phyloP scores from a whole-genome alignment of 2,113 vertebrate genomes.

The Glareola pratincola region DNA sequence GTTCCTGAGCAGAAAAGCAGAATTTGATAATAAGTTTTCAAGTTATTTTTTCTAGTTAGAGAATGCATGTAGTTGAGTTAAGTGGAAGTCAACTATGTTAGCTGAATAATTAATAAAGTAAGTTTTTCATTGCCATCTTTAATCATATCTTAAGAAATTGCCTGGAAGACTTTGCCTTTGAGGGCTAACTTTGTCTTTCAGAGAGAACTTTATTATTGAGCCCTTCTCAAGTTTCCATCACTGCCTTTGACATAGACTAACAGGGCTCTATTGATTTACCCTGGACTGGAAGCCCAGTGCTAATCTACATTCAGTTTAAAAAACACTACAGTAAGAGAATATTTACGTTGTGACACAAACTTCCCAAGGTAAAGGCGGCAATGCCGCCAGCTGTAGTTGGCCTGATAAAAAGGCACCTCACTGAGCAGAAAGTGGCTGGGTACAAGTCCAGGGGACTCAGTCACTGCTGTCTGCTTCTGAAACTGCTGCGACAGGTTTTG shows the following conservation, averaged over 20 bases:
- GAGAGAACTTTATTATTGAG: not conserved
- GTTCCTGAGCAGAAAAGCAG: not conserved
- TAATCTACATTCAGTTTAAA: not conserved
- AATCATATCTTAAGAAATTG: not conserved
- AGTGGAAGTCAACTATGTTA: not conserved
- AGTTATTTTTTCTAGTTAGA: not conserved
- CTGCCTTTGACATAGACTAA: not conserved
- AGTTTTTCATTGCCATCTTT: not conserved
- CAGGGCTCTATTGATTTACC: not conserved
- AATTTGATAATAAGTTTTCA: not conserved
- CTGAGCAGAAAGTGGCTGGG: not conserved
- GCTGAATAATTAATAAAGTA: not conserved
- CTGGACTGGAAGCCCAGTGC: not conserved
- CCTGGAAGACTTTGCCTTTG: not conserved
- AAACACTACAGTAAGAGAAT: not conserved
- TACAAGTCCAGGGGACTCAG: fast-evolving
- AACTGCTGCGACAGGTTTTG: not conserved
- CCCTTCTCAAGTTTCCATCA: not conserved
- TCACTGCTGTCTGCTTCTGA: not conserved
- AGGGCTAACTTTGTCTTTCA: not conserved
- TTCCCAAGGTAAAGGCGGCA: not conserved
- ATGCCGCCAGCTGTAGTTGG: not conserved
- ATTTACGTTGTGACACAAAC: not conserved
- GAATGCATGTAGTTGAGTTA: not conserved
- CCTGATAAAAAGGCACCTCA: not conserved